Conservation (phyloP, 2,888 invertebrate genomes). For the Uloborus plumipes region DNA sequence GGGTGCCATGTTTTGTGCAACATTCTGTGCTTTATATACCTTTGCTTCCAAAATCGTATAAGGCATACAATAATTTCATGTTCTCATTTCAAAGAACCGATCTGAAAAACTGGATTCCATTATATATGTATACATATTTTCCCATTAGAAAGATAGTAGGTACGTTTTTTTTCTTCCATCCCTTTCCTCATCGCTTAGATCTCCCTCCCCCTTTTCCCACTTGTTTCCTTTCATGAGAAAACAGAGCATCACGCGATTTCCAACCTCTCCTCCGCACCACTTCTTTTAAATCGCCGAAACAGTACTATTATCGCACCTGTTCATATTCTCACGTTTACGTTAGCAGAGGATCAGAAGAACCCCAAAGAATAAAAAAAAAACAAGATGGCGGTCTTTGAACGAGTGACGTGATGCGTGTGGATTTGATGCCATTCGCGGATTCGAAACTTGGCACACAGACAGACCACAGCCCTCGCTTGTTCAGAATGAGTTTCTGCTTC, state of each 20-base stretch:
- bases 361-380: conserved; percentile 33
- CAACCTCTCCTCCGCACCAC: conserved; percentile 6
- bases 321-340: conserved; percentile 57
- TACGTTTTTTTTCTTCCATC: conserved; percentile 21
- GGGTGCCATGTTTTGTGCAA: too few species aligned
- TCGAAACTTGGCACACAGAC: conserved; percentile 30
- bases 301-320: conserved; percentile 60
- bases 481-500: conserved; percentile 56
- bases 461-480: conserved; percentile 30
- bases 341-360: conserved; percentile 19
- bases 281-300: conserved; percentile 46
- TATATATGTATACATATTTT: conserved; percentile 38
- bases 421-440: conserved; percentile 56
- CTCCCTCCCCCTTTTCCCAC: background rate
- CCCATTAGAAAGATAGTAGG: conserved; percentile 34
- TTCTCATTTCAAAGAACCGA: conserved; percentile 17
- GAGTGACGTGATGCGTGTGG: conserved; percentile 60
- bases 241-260: conserved; percentile 51
- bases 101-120: conserved; percentile 37
- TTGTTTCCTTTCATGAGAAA: conserved; percentile 54
- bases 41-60: too few species aligned
- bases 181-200: conserved; percentile 24
- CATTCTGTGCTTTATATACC: too few species aligned
- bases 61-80: background rate
- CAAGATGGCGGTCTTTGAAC: conserved; percentile 43